Conservation (phyloP, 2,888 invertebrate genomes). For the Deroplatys truncata region DNA sequence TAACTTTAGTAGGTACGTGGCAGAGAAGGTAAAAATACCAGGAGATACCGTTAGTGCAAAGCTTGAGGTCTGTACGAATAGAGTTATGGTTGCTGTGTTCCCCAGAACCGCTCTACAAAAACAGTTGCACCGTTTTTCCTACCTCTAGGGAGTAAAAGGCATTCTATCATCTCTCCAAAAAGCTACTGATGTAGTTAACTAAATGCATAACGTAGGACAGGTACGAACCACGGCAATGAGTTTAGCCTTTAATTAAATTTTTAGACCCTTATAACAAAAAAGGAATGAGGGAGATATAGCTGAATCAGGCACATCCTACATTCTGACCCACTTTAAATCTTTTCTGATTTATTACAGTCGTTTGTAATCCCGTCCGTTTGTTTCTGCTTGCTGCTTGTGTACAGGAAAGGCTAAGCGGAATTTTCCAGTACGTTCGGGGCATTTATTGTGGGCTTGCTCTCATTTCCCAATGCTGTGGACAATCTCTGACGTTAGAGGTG, state of each 20-base stretch:
- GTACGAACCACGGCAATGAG: neutral
- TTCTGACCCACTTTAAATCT: neutral
- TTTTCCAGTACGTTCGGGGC: neutral
- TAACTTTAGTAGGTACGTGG: too few relatives aligned
- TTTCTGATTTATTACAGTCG: neutral
- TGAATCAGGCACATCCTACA: neutral
- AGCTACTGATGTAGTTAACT: neutral
- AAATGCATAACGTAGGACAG: neutral
- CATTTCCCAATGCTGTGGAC: neutral
- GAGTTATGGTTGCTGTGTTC: too few relatives aligned
- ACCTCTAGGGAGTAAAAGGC: too few relatives aligned
- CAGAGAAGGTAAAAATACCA: too few relatives aligned
- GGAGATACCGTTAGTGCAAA: too few relatives aligned
- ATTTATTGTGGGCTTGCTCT: neutral
- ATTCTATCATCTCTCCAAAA: too few relatives aligned
- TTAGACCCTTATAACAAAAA: neutral
- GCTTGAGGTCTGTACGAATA: too few relatives aligned
- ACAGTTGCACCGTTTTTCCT: too few relatives aligned
- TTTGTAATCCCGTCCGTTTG: neutral
- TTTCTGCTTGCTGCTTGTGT: neutral
- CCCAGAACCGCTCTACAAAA: too few relatives aligned
- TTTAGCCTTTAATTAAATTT: neutral
- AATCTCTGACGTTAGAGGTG: neutral
- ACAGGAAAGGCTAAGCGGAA: neutral
- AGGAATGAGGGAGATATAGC: neutral